Evolutionary conservation across 2,797 vertebrate species (phyloP).

Genomic region (Hydrolagus colliei): DNA sequence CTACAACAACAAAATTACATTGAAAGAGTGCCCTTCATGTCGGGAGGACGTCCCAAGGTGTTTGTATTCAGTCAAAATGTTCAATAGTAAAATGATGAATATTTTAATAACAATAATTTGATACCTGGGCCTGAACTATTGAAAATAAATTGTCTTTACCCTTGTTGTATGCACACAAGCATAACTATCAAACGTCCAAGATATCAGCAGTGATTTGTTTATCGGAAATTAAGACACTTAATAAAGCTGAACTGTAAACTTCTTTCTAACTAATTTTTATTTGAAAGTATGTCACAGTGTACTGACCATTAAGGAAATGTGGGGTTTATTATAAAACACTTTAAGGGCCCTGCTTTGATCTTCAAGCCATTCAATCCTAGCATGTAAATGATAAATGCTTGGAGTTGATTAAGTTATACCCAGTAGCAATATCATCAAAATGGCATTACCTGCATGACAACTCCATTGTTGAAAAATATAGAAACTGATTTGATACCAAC

Average conservation of each 20-base stretch:
- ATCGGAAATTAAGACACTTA: background rate
- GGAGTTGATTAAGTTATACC: background rate
- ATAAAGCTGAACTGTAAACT: background rate
- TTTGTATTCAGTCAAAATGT: background rate
- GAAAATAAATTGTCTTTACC: background rate
- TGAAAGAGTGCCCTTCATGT: too few relatives aligned
- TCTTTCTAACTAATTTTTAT: background rate
- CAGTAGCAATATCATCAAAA: slow-evolving; percentile 15
- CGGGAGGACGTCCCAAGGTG: too few relatives aligned
- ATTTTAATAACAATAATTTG: background rate
- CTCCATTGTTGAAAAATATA: background rate
- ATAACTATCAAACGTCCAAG: background rate
- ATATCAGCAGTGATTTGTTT: background rate
- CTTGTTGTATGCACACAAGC: background rate
- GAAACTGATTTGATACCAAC: background rate
- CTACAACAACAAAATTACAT: too few relatives aligned
- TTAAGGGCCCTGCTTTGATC: background rate
- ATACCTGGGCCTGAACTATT: background rate
- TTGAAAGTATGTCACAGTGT: background rate
- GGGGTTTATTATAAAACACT: background rate
- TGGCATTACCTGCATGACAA: background rate
- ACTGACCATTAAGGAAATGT: background rate
- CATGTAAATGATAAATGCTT: background rate
- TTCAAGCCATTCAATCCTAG: background rate
- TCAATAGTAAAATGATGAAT: background rate